A percentile compares a stretch with the other conserved stretches of the same genome.
Conservation (phyloP, 2,888 invertebrate species). For the Leptopilina myrica region DNA sequence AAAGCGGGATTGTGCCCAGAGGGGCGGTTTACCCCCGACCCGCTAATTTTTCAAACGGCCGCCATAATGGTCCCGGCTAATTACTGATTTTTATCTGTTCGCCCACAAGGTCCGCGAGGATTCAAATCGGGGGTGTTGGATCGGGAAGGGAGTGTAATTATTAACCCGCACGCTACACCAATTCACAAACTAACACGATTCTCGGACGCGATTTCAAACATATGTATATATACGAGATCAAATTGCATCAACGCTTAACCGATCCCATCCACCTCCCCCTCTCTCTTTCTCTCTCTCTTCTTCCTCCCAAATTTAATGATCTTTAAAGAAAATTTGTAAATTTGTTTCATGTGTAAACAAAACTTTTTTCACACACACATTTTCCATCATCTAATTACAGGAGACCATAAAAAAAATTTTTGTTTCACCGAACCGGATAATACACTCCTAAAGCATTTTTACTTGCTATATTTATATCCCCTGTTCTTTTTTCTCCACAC, state of each 20-base stretch:
- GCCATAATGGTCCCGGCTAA: slow-evolving; percentile 76
- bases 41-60: slow-evolving; percentile 76
- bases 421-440: no score
- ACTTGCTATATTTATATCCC: no score
- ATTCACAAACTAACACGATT: slow-evolving; percentile 57
- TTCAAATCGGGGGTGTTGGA: slow-evolving; percentile 50
- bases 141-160: slow-evolving; percentile 51
- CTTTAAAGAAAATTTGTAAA: background rate
- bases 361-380: no score
- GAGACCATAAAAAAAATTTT: no score
- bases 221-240: slow-evolving; percentile 45
- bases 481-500: no score
- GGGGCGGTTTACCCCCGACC: slow-evolving; percentile 74
- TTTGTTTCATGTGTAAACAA: background rate
- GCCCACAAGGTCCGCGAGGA: slow-evolving; percentile 61
- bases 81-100: slow-evolving; percentile 76
- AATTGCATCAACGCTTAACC: slow-evolving; percentile 45
- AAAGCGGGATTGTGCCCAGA: slow-evolving; percentile 66
- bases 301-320: background rate
- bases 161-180: slow-evolving; percentile 58
- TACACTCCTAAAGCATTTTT: no score
- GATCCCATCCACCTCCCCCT: no score
- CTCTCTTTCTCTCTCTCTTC: no score
- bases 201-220: slow-evolving; percentile 49
- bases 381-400: no score